Base-by-base conservation (phyloP, 2,888 invertebrate species). In the Pomacea canaliculata region DNA sequence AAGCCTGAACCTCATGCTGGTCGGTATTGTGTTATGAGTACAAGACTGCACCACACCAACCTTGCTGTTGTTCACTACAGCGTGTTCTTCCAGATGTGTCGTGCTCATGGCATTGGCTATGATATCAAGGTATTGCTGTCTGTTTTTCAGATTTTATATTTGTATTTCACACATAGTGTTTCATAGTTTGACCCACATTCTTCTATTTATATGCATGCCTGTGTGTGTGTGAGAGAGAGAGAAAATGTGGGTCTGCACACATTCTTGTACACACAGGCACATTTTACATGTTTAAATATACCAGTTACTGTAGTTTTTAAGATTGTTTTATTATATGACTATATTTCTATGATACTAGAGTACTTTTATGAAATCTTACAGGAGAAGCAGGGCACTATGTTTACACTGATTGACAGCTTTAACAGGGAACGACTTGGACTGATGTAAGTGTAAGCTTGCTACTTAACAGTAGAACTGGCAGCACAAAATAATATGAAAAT, bases 61-160 rank as follows among this genome's bases (percentile, higher is more conserved):
- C 83, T 91, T 71, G 88, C 90, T 8, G 88, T 90, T 16, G 89
- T 91, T n/a, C 91, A 91, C 80, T 91, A 91, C 82, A 90, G 90
- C 77, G 90, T 91, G 59, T 91, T 90, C 86, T 91, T 91, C 86
- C 91, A 91, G 82, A 90, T 91, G 89, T 91, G 91, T 81, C 84
- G 91, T 51, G 90, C 91, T 27, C 90, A 91, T 80, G 90, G 90
- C 71, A 90, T 91, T 73, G 91, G 91, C 23, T 91, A 89, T 81
- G 91, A 91, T 79, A 87, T 91, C 67, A 91, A 90, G 88, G 91
- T 90, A 80, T 66, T 56, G 2, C 10, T 56, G 51, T 56, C 8
- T 56, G 12, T 56, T 56, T 65, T 65, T 7, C 23, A 56, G 23
- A 66, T 13, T 1, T 66, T 46, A 37, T 10, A 23, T 23, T n/a